Conservation (phyloP, 2,797 vertebrate species). For the Alfaro cultratus region DNA sequence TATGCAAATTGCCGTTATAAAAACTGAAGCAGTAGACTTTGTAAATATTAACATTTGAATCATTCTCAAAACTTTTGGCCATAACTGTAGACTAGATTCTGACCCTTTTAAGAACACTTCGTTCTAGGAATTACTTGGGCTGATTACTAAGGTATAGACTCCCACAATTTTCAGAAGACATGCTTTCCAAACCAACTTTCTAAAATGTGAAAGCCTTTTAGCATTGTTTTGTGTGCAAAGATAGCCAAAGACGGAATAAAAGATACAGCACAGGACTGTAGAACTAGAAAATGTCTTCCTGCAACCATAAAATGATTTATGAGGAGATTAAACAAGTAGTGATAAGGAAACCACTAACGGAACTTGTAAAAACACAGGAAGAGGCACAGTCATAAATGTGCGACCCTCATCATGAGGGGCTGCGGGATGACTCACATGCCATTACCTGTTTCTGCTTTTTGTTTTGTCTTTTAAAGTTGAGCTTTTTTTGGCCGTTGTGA, state of each 20-base stretch:
- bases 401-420: neutral
- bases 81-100: neutral
- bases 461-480: neutral
- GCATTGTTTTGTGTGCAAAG: neutral
- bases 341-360: neutral
- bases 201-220: neutral
- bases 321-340: neutral
- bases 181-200: neutral
- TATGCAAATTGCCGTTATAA: no score
- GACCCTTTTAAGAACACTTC: neutral
- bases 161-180: neutral
- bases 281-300: neutral
- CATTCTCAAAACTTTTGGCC: no score
- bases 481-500: neutral
- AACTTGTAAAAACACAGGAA: neutral
- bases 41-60: no score
- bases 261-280: neutral
- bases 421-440: neutral
- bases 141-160: neutral
- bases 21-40: no score
- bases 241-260: neutral
- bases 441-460: neutral
- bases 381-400: neutral
- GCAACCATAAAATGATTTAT: neutral
- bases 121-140: neutral